Conservation (phyloP, 2,113 vertebrate species). For the Sinocyclocheilus rhinocerous region DNA sequence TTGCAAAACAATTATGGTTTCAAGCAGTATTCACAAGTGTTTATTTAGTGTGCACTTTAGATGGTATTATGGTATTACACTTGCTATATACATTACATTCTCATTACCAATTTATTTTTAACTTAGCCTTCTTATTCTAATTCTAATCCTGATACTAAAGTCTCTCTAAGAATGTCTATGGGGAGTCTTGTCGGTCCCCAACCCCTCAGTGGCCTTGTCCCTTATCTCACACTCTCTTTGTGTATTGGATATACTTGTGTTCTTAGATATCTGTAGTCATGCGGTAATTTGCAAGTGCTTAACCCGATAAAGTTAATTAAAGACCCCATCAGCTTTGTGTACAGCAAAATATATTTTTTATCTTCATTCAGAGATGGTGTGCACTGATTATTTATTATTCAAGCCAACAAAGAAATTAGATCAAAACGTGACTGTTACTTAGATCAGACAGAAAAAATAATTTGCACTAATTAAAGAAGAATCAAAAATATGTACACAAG, state of each 20-base stretch:
- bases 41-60: neutral
- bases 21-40: too few relatives aligned
- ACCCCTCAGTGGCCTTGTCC: neutral
- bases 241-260: neutral
- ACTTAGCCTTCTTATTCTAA: neutral
- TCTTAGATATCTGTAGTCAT: constrained; percentile 19
- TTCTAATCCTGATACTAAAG: neutral
- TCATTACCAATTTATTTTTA: constrained; percentile 3
- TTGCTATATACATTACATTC: neutral
- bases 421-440: neutral
- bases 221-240: neutral
- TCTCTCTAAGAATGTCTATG: neutral
- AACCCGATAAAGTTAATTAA: neutral
- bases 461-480: neutral
- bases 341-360: neutral
- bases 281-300: neutral
- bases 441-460: constrained; percentile 1
- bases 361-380: neutral
- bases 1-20: neutral
- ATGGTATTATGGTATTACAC: neutral
- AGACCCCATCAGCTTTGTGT: constrained; percentile 6
- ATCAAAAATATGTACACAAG: neutral
- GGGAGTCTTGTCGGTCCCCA: neutral
- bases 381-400: neutral
- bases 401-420: neutral